Conservation (phyloP, 1,140 invertebrate genomes). For the Trichoplusia ni region DNA sequence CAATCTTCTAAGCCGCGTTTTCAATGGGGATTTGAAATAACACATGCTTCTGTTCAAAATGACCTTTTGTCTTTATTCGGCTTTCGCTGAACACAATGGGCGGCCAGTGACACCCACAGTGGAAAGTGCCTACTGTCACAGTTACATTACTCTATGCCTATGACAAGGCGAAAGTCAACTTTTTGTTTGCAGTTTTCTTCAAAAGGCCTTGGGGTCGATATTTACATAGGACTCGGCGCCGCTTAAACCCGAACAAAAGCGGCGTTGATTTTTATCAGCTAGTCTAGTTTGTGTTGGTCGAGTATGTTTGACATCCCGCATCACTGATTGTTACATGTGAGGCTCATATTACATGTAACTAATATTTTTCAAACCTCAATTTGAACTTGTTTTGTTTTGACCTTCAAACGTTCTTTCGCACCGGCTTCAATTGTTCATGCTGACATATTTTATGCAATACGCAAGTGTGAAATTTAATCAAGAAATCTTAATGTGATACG, state of each 20-base stretch:
- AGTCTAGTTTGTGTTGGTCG: slow-evolving; percentile 19
- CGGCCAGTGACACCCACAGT: slow-evolving; percentile 58
- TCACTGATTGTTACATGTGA: background rate
- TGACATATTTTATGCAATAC: background rate
- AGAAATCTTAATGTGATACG: background rate
- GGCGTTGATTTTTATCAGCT: slow-evolving; percentile 6
- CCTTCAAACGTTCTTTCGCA: too few relatives aligned
- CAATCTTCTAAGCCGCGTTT: background rate
- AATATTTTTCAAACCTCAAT: background rate
- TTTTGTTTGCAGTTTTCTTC: slow-evolving; percentile 56
- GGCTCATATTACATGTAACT: background rate
- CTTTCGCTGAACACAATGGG: slow-evolving; percentile 71
- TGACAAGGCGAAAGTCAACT: slow-evolving; percentile 56
- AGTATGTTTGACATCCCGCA: background rate
- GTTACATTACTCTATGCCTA: slow-evolving; percentile 34
- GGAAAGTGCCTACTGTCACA: slow-evolving; percentile 60
- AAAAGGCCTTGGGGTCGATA: slow-evolving; percentile 46
- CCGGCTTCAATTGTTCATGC: background rate
- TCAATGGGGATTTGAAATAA: background rate
- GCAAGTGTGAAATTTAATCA: background rate
- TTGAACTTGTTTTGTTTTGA: background rate
- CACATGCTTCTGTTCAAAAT: background rate
- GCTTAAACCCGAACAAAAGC: background rate
- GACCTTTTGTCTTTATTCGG: slow-evolving; percentile 63
- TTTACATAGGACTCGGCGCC: slow-evolving; percentile 29